Conservation (phyloP, 2,888 invertebrate genomes). For the Tetheella fluctuosa region DNA sequence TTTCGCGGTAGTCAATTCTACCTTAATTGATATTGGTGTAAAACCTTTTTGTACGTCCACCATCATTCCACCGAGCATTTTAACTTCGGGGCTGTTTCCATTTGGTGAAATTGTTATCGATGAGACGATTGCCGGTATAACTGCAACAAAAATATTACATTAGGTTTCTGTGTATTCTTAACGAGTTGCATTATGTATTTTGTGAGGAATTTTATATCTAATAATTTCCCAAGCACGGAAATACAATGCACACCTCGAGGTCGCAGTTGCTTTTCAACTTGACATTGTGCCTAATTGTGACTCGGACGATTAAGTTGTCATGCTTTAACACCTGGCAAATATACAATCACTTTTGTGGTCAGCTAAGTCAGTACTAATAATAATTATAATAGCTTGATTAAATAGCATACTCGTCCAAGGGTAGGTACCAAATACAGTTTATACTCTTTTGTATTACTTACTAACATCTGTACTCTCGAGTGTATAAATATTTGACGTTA, state of each 20-base stretch:
- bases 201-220: slow-evolving; percentile 23
- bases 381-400: not conserved
- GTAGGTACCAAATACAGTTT: no score
- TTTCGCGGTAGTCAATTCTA: slow-evolving; percentile 40
- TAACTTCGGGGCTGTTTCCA: slow-evolving; percentile 78
- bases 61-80: slow-evolving; percentile 71
- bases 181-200: slow-evolving; percentile 17
- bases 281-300: slow-evolving; percentile 49
- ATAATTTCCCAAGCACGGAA: slow-evolving; percentile 44
- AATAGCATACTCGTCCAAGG: not conserved
- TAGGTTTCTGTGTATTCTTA: slow-evolving; percentile 13
- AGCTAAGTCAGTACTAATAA: not conserved
- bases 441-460: no score
- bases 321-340: slow-evolving; percentile 11
- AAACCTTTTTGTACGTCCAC: slow-evolving; percentile 63
- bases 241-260: slow-evolving; percentile 50
- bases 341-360: slow-evolving; percentile 19
- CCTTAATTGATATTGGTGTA: slow-evolving; percentile 49
- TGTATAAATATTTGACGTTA: no score
- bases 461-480: no score
- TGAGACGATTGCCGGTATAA: slow-evolving; percentile 58
- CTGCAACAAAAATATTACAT: slow-evolving; percentile 66
- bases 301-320: slow-evolving; percentile 11
- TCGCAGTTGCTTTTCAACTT: slow-evolving; percentile 48
- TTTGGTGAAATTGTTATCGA: slow-evolving; percentile 78